phyloP scores from a whole-genome alignment of 2,797 vertebrate species.

The Selene dorsalis region DNA sequence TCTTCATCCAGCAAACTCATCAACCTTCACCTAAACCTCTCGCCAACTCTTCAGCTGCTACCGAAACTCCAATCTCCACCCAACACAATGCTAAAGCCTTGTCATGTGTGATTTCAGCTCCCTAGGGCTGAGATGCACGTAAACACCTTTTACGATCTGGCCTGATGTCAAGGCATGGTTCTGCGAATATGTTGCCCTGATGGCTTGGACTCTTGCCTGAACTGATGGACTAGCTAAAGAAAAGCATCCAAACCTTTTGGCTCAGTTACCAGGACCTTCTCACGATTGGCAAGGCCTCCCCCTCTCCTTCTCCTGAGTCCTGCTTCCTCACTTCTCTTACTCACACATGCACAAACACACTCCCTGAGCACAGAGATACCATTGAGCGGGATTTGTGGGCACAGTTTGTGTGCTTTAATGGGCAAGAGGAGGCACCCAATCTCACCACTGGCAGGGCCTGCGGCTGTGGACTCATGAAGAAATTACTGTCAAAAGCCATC shows the following conservation, averaged over 20 bases:
- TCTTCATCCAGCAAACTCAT: conserved; percentile 47
- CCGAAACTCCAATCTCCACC: conserved; percentile 22
- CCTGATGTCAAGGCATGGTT: conserved; percentile 62
- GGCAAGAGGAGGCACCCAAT: conserved; percentile 78
- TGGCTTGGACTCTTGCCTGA: conserved; percentile 68
- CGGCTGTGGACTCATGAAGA: conserved; percentile 77
- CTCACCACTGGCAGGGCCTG: conserved; percentile 76
- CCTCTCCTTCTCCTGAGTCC: conserved; percentile 46
- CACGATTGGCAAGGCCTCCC: conserved; percentile 56
- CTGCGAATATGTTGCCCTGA: conserved; percentile 64
- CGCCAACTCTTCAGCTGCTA: conserved; percentile 20
- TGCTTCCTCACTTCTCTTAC: conserved; percentile 63
- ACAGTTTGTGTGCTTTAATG: conserved; percentile 81
- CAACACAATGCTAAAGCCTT: conserved; percentile 65
- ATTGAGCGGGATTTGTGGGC: conserved; percentile 82
- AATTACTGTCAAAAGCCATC: conserved; percentile 85
- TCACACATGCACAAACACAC: conserved; percentile 73
- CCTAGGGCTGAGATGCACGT: conserved; percentile 66
- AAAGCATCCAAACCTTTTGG: conserved; percentile 71
- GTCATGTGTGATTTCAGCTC: conserved; percentile 72
- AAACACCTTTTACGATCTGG: conserved; percentile 79
- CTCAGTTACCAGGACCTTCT: conserved; percentile 56
- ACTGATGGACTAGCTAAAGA: conserved; percentile 71
- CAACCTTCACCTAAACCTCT: conserved; percentile 46
- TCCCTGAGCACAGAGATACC: conserved; percentile 79